Percentiles rank a stretch among this genome's conserved stretches.
Evolutionary conservation across 2,888 invertebrate species (phyloP).

Genomic region (Epsilonema sp.): DNA sequence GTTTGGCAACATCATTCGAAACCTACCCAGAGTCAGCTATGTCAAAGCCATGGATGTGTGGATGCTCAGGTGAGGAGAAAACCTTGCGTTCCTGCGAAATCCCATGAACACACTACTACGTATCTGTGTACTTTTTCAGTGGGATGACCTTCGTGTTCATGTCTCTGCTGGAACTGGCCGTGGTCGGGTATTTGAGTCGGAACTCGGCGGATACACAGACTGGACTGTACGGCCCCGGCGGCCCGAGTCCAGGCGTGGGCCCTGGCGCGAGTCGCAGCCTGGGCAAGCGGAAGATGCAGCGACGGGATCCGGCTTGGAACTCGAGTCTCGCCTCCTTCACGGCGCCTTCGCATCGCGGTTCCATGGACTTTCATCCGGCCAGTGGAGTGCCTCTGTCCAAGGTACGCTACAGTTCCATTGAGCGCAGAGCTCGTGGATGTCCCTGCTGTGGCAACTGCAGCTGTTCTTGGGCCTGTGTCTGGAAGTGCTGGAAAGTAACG

Average conservation of each 20-base stretch:
- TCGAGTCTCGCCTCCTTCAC: too few relatives aligned
- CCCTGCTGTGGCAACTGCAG: too few relatives aligned
- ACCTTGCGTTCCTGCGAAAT: too few relatives aligned
- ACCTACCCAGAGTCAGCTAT: conserved; percentile 26
- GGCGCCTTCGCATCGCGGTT: too few relatives aligned
- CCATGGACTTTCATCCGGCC: too few relatives aligned
- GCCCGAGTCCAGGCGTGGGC: too few relatives aligned
- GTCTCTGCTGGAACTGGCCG: conserved; percentile 25
- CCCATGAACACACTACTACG: too few relatives aligned
- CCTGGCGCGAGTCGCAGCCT: too few relatives aligned
- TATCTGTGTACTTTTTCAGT: conserved; percentile 10
- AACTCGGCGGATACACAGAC: conserved; percentile 12
- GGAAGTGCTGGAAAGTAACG: background rate
- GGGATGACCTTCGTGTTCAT: conserved; percentile 28
- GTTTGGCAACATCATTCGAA: conserved; percentile 28
- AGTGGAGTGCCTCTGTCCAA: too few relatives aligned
- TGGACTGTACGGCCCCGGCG: too few relatives aligned
- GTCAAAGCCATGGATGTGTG: conserved; percentile 24
- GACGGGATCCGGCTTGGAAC: too few relatives aligned
- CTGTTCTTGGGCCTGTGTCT: background rate
- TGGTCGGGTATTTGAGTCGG: conserved; percentile 26
- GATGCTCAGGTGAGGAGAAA: conserved; percentile 19
- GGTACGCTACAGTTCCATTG: background rate
- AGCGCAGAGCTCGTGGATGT: background rate
- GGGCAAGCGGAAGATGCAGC: too few relatives aligned